Percentiles rank a stretch among this genome's conserved stretches.
Evolutionary conservation across 1,140 invertebrate species (phyloP).

Genomic region (Coelopa frigida): DNA sequence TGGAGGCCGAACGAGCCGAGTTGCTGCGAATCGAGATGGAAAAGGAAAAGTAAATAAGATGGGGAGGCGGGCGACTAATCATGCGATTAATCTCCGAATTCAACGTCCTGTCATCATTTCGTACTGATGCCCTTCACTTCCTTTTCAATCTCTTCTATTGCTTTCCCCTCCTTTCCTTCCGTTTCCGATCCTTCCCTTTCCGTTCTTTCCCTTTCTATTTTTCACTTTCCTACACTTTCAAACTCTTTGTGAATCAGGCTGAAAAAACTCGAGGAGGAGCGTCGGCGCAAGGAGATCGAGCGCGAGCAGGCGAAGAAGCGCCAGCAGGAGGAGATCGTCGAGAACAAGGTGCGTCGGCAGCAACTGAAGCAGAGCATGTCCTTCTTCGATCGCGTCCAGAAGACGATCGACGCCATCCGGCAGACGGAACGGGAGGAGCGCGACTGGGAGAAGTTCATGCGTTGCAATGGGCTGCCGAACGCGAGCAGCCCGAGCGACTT

Average conservation of each 20-base stretch:
- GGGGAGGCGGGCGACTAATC: too few relatives aligned
- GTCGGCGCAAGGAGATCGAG: constrained; percentile 39
- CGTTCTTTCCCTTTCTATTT: neutral
- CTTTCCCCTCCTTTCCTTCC: neutral
- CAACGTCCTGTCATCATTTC: too few relatives aligned
- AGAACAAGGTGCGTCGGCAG: constrained; percentile 30
- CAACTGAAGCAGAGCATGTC: constrained; percentile 34
- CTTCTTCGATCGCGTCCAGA: constrained; percentile 30
- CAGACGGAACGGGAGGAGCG: constrained; percentile 24
- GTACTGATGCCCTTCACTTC: too few relatives aligned
- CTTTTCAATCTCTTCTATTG: too few relatives aligned
- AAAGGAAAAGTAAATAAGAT: constrained; percentile 35
- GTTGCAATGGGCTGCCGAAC: constrained; percentile 58
- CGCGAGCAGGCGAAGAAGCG: constrained; percentile 40
- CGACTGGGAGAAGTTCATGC: constrained; percentile 56
- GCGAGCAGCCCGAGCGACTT: constrained; percentile 50
- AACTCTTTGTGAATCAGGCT: too few relatives aligned
- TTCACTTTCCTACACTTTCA: too few relatives aligned
- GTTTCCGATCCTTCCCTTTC: neutral
- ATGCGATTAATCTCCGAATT: too few relatives aligned
- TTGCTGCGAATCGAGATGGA: constrained; percentile 44
- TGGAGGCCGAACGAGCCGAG: constrained; percentile 45
- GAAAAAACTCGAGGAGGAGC: constrained; percentile 39
- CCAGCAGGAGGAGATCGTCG: constrained; percentile 35
- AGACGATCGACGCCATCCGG: constrained; percentile 33